phyloP scores from a whole-genome alignment of 2,888 invertebrate species.

The Gymnoscelis rufifasciata region DNA sequence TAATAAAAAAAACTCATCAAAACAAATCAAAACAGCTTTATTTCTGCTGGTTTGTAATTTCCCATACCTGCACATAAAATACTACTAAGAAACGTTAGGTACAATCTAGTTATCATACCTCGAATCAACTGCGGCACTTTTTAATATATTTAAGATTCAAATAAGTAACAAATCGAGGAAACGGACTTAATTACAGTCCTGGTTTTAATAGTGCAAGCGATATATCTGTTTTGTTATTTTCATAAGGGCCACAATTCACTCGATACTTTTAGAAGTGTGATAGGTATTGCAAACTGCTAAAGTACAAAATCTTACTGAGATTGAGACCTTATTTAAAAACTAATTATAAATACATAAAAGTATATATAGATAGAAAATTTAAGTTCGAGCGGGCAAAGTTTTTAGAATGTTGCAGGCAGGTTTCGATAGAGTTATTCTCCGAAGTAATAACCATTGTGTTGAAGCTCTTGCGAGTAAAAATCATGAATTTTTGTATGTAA shows the following conservation, averaged over 20 bases:
- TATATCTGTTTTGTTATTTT: too few relatives aligned
- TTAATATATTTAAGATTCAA: too few relatives aligned
- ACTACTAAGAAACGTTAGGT: slow-evolving; percentile 44
- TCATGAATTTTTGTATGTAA: too few relatives aligned
- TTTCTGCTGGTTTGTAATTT: slow-evolving; percentile 68
- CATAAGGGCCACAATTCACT: slow-evolving; percentile 27
- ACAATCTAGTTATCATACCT: slow-evolving; percentile 15
- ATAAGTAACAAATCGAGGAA: too few relatives aligned
- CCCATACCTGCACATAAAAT: slow-evolving; percentile 55
- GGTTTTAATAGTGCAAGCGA: too few relatives aligned
- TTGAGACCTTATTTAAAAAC: slow-evolving; percentile 42
- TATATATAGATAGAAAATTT: slow-evolving; percentile 1
- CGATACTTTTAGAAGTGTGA: slow-evolving; percentile 16
- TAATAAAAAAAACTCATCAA: slow-evolving; percentile 55
- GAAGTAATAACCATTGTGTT: not conserved
- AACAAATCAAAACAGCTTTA: slow-evolving; percentile 77
- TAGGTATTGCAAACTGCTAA: slow-evolving; percentile 21
- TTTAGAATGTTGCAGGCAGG: slow-evolving; percentile 1
- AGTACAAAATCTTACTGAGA: slow-evolving; percentile 38
- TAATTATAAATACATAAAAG: slow-evolving; percentile 38
- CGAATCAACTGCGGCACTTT: slow-evolving; percentile 10
- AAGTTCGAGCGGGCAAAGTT: not conserved
- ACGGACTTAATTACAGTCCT: too few relatives aligned
- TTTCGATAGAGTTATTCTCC: not conserved
- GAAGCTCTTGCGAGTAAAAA: not conserved